Conservation (phyloP, 2,797 vertebrate genomes). For the Micrastur ruficollis region DNA sequence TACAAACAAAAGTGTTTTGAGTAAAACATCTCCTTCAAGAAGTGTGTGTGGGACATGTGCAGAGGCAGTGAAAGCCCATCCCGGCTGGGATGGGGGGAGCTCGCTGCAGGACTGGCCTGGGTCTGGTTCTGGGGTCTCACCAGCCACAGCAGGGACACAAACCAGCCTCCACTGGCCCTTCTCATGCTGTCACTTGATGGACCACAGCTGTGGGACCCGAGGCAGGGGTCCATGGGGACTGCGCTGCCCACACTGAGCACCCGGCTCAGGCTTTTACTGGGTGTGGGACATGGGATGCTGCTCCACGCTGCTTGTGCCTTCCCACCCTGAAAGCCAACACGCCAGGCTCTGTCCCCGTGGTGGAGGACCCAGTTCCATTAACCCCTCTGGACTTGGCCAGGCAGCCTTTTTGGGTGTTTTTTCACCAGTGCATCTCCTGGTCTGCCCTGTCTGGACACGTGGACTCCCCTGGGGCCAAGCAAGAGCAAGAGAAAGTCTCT, state of each 20-base stretch:
- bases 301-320: background rate
- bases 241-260: fast-evolving
- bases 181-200: too few relatives aligned
- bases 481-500: background rate
- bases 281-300: background rate
- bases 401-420: background rate
- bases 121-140: background rate
- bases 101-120: background rate
- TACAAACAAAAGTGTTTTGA: background rate
- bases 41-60: fast-evolving
- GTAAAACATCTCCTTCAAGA: background rate
- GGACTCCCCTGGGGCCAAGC: background rate
- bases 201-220: background rate
- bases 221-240: background rate
- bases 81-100: fast-evolving
- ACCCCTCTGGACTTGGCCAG: background rate
- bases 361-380: background rate
- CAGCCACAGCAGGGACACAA: background rate
- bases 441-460: fast-evolving
- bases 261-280: background rate
- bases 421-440: background rate
- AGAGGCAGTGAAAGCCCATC: background rate
- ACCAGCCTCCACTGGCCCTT: background rate
- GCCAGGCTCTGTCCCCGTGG: fast-evolving
- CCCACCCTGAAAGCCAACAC: background rate